Percentiles rank a stretch among this genome's conserved stretches.
These are phyloP conservation scores for Mythimna loreyi DNA, from an alignment of 2,888 invertebrate genomes.

Conservation along the genomic window DNA sequence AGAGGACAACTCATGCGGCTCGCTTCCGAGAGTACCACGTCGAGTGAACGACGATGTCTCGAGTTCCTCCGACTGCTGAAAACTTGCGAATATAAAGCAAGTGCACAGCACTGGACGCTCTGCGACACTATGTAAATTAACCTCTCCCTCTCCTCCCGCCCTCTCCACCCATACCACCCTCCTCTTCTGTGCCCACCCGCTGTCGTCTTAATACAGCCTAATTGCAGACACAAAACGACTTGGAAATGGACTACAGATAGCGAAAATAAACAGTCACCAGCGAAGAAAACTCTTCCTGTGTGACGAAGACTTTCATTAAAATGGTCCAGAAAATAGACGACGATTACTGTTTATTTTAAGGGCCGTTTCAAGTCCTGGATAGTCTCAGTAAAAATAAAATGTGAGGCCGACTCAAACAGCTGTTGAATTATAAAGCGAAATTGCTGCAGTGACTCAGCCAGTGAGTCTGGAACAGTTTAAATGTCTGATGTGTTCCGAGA, in stretches of 20 bases:
- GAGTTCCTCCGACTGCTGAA: not conserved
- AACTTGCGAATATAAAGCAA: constrained; percentile 24
- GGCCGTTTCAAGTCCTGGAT: not conserved
- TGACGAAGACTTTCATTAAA: constrained; percentile 11
- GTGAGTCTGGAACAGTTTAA: constrained; percentile 10
- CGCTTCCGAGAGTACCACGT: not conserved
- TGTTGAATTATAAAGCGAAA: constrained; percentile 30
- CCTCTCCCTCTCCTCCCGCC: not conserved
- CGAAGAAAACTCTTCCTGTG: constrained; percentile 10
- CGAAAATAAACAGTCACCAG: constrained; percentile 37
- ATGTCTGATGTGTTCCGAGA: constrained; percentile 29
- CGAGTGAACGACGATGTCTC: not conserved
- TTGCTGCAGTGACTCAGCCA: constrained; percentile 12
- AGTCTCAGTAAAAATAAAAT: constrained; percentile 3
- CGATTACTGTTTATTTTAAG: constrained; percentile 14
- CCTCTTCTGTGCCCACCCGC: not conserved
- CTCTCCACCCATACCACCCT: not conserved
- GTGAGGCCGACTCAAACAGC: constrained; percentile 8
- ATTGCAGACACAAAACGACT: constrained; percentile 53
- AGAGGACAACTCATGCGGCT: too few species aligned
- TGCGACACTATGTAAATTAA: constrained; percentile 38
- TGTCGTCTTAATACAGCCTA: constrained; percentile 46
- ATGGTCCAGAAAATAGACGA: constrained; percentile 8
- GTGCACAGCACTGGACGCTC: constrained; percentile 23
- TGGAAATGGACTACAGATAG: constrained; percentile 29